Base-by-base conservation (phyloP, 2,888 invertebrate species). In the Ormyrus nitidulus region DNA sequence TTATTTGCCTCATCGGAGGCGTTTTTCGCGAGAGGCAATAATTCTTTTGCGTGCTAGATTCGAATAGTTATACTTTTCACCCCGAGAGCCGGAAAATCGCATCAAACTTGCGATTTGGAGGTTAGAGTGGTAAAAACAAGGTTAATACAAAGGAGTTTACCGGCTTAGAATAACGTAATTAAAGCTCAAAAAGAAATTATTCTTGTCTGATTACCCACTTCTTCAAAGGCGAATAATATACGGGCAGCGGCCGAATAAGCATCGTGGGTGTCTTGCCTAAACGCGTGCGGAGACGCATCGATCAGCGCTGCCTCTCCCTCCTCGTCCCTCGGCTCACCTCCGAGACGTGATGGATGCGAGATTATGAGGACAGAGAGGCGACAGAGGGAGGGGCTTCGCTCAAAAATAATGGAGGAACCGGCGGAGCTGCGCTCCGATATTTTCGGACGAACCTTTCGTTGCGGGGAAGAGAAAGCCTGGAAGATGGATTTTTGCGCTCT, bases 321-420 rank as follows among this genome's bases (percentile, higher is more conserved):
- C 70, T 82, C 81, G 79, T 80, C 81, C 76, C 80, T 84, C 84
- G 85, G 81, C 81, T 6, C 11, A 34, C 46, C 83, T 81, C 83
- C 84, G 84, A 84, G 84, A 84, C 85, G 89, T 90, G 90, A 90
- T 89, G 89, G 90, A 90, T 89, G 89, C 85, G 88, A 89, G 89
- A 89, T 90, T 90, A 89, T 86, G 84, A 85, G 84, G 84, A 81
- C 10, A 59, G 44, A 73, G 54, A 86, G 70, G 48, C 72, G 13
- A 48, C 13, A 77, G 34, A 34, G 34, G 34, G 34, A 34, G 34
- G 9, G 46, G 13, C 1, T n/a, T 51, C 62, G 48, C 48, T 62
- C 10, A 34, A n/a, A 51, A 68, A 58, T 48, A 58, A 58, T 48
- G 44, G 11, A 6, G 19, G 34, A 66, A 34, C 34, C 34, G 49